Conservation (phyloP, 2,888 invertebrate genomes). For the Oxyteleia sp. region DNA sequence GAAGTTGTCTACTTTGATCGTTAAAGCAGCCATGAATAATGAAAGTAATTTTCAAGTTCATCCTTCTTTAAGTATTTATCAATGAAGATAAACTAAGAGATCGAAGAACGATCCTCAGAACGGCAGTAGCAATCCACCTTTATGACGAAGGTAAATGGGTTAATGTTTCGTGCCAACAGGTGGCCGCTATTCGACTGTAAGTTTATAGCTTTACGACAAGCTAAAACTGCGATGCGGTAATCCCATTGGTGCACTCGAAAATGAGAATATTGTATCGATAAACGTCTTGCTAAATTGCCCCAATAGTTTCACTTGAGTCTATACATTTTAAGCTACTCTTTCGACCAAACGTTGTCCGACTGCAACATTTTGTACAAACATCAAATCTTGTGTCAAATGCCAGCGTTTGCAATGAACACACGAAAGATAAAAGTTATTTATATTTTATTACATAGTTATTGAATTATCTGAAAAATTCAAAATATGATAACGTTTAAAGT, state of each 20-base stretch:
- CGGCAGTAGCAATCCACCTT: constrained; percentile 81
- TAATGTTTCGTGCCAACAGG: constrained; percentile 87
- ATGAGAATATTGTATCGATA: constrained; percentile 76
- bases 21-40: constrained; percentile 42
- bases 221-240: constrained; percentile 80
- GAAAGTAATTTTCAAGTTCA: constrained; percentile 49
- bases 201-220: constrained; percentile 84
- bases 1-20: constrained; percentile 23
- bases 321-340: constrained; percentile 4
- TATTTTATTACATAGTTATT: not conserved
- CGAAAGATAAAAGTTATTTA: not conserved
- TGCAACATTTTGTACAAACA: not conserved
- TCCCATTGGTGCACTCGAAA: constrained; percentile 78
- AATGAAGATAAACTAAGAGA: constrained; percentile 60
- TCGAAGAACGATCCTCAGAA: constrained; percentile 76
- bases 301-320: constrained; percentile 19
- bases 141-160: constrained; percentile 85
- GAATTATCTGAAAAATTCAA: not conserved
- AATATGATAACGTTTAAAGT: not conserved
- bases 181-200: constrained; percentile 85
- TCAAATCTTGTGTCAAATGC: not conserved
- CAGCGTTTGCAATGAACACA: not conserved
- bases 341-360: not conserved
- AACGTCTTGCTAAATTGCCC: constrained; percentile 52
- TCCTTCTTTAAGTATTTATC: constrained; percentile 55